Conservation (phyloP, 2,113 vertebrate genomes). For the Ancistrus triradiatus region DNA sequence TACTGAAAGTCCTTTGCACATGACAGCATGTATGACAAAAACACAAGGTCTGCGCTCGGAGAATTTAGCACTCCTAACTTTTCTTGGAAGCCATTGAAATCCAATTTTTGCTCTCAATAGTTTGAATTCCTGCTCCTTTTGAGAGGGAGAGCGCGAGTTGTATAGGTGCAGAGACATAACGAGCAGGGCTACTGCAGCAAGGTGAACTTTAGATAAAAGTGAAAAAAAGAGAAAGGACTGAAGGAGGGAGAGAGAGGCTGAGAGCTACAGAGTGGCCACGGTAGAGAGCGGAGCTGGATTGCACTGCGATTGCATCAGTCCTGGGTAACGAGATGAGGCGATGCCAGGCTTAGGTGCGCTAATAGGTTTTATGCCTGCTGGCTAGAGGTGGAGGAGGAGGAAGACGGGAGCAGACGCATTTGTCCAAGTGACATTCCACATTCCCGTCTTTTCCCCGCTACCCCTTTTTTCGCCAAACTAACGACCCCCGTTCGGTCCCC, state of each 20-base stretch:
- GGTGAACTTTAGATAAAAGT: constrained; percentile 35
- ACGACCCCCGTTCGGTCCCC: constrained; percentile 17
- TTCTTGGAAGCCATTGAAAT: too few relatives aligned
- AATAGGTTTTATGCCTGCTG: constrained; percentile 44
- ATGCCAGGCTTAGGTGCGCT: constrained; percentile 45
- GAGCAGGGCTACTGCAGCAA: too few relatives aligned
- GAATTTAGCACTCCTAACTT: too few relatives aligned
- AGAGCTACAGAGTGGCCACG: constrained; percentile 12
- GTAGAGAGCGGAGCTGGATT: constrained; percentile 20
- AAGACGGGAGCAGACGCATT: constrained; percentile 24
- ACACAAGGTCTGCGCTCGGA: too few relatives aligned
- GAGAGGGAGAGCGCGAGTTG: too few relatives aligned
- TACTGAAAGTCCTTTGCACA: too few relatives aligned
- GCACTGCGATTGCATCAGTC: constrained; percentile 50
- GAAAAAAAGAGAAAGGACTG: constrained; percentile 4
- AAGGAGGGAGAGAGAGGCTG: neutral
- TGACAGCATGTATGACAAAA: too few relatives aligned
- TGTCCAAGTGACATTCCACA: constrained; percentile 39
- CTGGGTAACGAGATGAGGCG: constrained; percentile 45
- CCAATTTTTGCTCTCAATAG: too few relatives aligned
- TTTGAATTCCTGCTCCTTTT: too few relatives aligned
- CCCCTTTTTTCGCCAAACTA: constrained; percentile 29
- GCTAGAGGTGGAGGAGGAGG: constrained; percentile 14
- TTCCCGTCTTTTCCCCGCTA: constrained; percentile 12
- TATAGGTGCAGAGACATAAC: too few relatives aligned